Conservation (phyloP, 2,113 vertebrate species). For the Bambusicola thoracicus region DNA sequence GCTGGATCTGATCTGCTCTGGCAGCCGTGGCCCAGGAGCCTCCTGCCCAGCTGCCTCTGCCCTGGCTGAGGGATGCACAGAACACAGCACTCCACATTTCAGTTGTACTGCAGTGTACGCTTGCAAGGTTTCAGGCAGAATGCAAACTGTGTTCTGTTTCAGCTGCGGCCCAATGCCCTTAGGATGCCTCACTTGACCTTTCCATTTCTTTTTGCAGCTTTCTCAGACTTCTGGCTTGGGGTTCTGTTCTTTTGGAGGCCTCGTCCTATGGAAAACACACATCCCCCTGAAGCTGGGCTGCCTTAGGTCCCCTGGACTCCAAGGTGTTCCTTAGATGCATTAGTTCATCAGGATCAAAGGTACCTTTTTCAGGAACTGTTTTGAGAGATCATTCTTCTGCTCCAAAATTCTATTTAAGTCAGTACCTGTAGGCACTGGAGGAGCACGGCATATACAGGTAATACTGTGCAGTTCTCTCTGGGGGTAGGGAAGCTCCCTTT, state of each 20-base stretch:
- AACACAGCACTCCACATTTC: fast-evolving
- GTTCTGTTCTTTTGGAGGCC: not conserved
- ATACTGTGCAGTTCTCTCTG: not conserved
- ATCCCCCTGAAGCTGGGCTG: not conserved
- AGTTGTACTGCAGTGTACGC: not conserved
- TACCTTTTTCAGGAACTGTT: not conserved
- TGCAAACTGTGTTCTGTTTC: not conserved
- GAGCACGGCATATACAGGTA: not conserved
- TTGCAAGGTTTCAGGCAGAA: not conserved
- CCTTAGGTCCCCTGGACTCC: not conserved
- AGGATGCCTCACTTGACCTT: not conserved
- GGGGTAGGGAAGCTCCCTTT: not conserved
- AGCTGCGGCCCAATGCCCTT: not conserved
- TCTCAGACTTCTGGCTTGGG: not conserved
- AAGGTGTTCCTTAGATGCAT: not conserved
- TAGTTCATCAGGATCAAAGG: not conserved
- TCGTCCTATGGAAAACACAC: not conserved
- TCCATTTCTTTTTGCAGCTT: not conserved
- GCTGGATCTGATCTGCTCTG: not conserved
- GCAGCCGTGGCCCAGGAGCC: not conserved
- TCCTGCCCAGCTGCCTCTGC: not conserved
- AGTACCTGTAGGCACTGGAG: not conserved
- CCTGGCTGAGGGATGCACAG: not conserved
- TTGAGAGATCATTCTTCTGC: not conserved
- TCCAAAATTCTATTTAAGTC: not conserved